Base-by-base conservation (phyloP, 2,113 vertebrate species). In the Hydrochoerus hydrochaeris region DNA sequence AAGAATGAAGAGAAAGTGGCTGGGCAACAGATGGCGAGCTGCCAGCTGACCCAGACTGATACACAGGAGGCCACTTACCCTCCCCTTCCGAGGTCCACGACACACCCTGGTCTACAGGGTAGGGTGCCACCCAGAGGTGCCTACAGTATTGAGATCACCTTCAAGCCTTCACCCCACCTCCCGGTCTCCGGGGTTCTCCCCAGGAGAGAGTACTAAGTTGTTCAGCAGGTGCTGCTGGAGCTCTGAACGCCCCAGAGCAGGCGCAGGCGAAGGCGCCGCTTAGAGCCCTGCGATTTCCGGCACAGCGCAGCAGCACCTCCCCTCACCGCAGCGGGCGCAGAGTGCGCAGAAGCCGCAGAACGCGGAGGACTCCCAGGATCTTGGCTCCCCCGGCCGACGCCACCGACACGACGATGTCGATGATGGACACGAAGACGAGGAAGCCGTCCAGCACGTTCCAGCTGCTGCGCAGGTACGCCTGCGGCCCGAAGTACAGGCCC, bases 361-460 rank as follows among this genome's bases (percentile, higher is more conserved):
- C 99, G 73, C 99, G 98, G 12, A 99, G 99, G 87, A 99, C 99
- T 0, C 99, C 99, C 69, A 99, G 98, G 98, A 99, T 99, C 98
- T 99, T 99, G 88, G 99, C 99, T 11, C 99, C 99, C 0, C 99
- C 99, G 0, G 99, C 99, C 8, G 99, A 99, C n/a, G 99, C 99
- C 98, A 99, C 98, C 0, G 99, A 99, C 86, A 99, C 99, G 32
- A 99, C 99, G 0, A 99, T 99, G 98, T 99, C 99, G 82, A 99
- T 99, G 96, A 99, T 98, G n/a, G 99, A 99, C 86, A 99, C 99
- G 0, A 99, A 99, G 96, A 99, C 99, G 84, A 99, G 99, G 98
- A 99, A 99, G 88, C 99, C 99, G 54, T 99, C 99, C 97, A 99
- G 98, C 91, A 99, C 98, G 22, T 99, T 99, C 99, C 99, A 99